Evolutionary conservation across 2,888 invertebrate genomes (phyloP), one percentile per base, ranked within the genome.

Genomic region (Hecatera dysodea): DNA sequence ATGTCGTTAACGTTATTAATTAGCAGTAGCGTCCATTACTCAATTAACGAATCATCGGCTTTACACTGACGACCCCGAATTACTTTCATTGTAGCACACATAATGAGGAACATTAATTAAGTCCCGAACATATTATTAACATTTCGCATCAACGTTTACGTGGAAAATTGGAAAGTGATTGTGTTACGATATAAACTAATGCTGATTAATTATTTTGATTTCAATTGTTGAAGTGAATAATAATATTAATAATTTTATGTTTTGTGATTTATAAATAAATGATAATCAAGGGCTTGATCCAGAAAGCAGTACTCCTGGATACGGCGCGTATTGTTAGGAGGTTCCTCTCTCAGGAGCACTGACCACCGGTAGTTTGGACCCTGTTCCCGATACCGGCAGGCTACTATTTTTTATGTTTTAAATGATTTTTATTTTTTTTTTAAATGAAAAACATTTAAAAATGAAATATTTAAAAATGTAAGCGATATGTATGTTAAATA

Each of bases 1-100:
- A 56, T 61, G 39, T 67, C 22, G 27, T 59, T 52, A 68, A 59
- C 22, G 27, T 59, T 52, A 68, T 67, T 53, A 74, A 75, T 63
- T 63, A 50, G 15, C 4, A 55, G 24, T 36, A 27, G 53, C 48
- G 59, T 55, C 17, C 29, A 73, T 71, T 66, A 71, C 46, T 50
- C 57, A 71, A 71, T 75, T 76, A 75, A 24, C 48, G 53, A 57
- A 78, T 78, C 44, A 64, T 42, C 24, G 12, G 42, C 11, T 50
- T 72, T 17, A 67, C 33, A 72, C 39, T 55, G 27, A 39, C 22
- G 52, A 67, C 33, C 39, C 39, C 7, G 66, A 46, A 44, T 44
- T 50, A 76, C 61, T 60, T 77, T 77, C 24, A 77, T 46, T 52
- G 55, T 27, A 19, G 55, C 29, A 22, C 24, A 59, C 15, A 22